Base-by-base conservation (phyloP, 2,888 invertebrate species). In the Agonopterix alstromeriana region DNA sequence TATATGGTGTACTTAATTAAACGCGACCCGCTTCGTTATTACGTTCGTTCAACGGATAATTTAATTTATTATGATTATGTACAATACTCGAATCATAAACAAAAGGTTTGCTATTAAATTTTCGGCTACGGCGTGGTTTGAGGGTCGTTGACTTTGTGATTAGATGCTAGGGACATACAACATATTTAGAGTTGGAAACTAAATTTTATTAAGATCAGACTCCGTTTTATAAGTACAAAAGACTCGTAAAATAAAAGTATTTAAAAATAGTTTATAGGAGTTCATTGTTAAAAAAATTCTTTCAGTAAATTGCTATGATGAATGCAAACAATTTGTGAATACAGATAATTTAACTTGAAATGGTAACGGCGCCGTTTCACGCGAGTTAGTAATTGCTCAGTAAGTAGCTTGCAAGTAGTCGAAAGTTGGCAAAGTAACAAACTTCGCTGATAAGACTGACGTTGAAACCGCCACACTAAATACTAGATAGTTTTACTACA, bases 401-500 rank as follows among this genome's bases (percentile, higher is more conserved):
- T 53, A 55, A 63, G 57, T 60, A 59, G 60, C 59, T 43, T 42
- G 50, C 41, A 51, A 51, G 51, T 51, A 63, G 57, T 49, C 55
- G 58, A 61, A 61, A 69, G 65, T 73, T 70, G 40, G 56, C 54
- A 57, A 65, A 67, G 65, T 62, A 60, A 57, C 57, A 53, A 68
- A 70, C 63, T 68, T 65, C 56, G 52, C 67, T 70, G 77, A 79
- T 80, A 81, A 74, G 67, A 63, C 67, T 73, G 73, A 76, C 70
- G 70, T 63, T 61, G 63, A 58, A 70, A 73, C 74, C 72, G 65
- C 70, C 61, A 65, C 68, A 75, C 77, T 77, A 77, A 77, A 78
- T 74, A 76, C 72, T 71, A 67, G 72, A 73, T 74, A 79, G 80
- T 81, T 81, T 65, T 66, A 70, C 66, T 70, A 67, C 74, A 69